These are phyloP conservation scores for Scaptomyza parva DNA, from an alignment of 2,888 invertebrate genomes.

Conservation along the genomic window DNA sequence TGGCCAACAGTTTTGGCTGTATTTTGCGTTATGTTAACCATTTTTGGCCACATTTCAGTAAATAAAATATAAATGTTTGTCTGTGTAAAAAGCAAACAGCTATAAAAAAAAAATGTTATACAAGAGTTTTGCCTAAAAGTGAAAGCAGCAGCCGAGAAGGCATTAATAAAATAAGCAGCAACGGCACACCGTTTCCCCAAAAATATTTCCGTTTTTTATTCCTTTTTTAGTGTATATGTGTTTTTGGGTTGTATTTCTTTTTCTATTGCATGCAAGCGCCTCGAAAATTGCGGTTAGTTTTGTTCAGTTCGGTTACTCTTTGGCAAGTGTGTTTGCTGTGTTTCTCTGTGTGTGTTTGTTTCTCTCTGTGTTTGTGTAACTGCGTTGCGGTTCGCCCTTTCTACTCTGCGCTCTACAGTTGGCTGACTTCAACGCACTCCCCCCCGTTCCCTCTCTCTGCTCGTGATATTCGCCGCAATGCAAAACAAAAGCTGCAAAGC, in stretches of 20 bases:
- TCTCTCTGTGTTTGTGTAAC: slow-evolving; percentile 54
- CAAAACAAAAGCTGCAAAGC: slow-evolving; percentile 80
- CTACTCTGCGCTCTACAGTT: slow-evolving; percentile 47
- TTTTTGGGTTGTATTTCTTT: slow-evolving; percentile 22
- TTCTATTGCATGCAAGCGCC: slow-evolving; percentile 75
- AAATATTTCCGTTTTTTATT: slow-evolving; percentile 21
- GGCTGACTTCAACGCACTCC: slow-evolving; percentile 47
- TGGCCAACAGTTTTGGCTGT: slow-evolving; percentile 53
- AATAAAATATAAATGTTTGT: slow-evolving; percentile 63
- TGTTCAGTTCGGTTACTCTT: slow-evolving; percentile 34
- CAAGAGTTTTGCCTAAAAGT: slow-evolving; percentile 33
- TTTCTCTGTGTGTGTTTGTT: no score
- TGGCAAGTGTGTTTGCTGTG: slow-evolving; percentile 53
- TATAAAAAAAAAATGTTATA: not conserved
- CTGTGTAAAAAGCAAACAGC: slow-evolving; percentile 23
- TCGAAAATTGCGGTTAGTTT: slow-evolving; percentile 81
- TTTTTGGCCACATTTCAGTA: slow-evolving; percentile 49
- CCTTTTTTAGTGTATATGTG: slow-evolving; percentile 3
- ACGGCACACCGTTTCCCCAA: slow-evolving; percentile 39
- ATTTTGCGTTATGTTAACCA: slow-evolving; percentile 13
- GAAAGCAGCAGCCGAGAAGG: slow-evolving; percentile 42
- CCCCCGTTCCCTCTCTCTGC: not conserved
- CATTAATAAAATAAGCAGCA: slow-evolving; percentile 73
- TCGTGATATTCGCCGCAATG: slow-evolving; percentile 49
- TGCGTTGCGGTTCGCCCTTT: slow-evolving; percentile 66